Conservation (phyloP, 2,797 vertebrate genomes). For the Cyprinodon diabolis region DNA sequence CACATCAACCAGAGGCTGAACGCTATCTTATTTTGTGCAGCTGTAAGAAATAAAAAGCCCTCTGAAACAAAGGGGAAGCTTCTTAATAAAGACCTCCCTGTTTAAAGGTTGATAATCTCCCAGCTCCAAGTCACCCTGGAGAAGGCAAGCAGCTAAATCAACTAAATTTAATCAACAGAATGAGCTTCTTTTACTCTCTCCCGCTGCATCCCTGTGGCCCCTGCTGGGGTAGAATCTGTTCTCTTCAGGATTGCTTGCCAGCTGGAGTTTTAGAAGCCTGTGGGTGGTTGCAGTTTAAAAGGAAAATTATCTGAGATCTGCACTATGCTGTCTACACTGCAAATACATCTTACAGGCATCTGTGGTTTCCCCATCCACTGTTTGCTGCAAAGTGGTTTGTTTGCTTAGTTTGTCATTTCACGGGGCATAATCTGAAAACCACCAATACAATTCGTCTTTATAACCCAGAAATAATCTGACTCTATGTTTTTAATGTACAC, state of each 20-base stretch:
- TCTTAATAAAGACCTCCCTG: slow-evolving; percentile 57
- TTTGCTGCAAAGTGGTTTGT: slow-evolving; percentile 49
- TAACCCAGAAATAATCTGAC: slow-evolving; percentile 14
- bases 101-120: slow-evolving; percentile 73
- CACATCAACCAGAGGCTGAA: slow-evolving; percentile 26
- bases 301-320: slow-evolving; percentile 75
- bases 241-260: slow-evolving; percentile 77
- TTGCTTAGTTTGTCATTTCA: slow-evolving; percentile 62
- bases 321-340: slow-evolving; percentile 66
- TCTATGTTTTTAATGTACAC: slow-evolving; percentile 17
- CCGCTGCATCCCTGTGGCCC: slow-evolving; percentile 72
- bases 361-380: slow-evolving; percentile 63
- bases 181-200: slow-evolving; percentile 76
- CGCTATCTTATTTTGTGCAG: slow-evolving; percentile 35
- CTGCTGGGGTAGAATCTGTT: slow-evolving; percentile 80
- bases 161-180: slow-evolving; percentile 81
- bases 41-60: slow-evolving; percentile 37
- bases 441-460: slow-evolving; percentile 31
- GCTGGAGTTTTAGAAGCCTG: slow-evolving; percentile 77
- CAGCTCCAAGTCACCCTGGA: slow-evolving; percentile 67
- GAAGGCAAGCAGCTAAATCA: slow-evolving; percentile 76
- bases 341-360: slow-evolving; percentile 67
- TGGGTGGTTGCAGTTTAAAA: slow-evolving; percentile 81
- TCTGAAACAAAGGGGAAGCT: slow-evolving; percentile 46
- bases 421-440: slow-evolving; percentile 44